Conservation (phyloP, 2,113 vertebrate genomes). For the Ginglymostoma cirratum region DNA sequence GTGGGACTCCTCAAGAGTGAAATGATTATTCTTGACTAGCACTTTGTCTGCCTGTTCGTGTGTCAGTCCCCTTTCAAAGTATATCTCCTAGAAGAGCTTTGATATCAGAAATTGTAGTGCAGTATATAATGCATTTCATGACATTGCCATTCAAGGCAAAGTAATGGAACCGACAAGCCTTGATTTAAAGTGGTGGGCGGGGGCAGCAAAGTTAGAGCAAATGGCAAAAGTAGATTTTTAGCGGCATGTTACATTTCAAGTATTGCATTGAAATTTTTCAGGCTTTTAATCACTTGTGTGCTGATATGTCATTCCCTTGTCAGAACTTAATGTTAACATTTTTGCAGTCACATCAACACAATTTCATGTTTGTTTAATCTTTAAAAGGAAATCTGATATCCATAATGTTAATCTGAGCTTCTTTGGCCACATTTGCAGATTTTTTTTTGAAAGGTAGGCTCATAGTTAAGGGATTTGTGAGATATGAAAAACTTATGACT, state of each 20-base stretch:
- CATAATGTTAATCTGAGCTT: slow-evolving; percentile 2
- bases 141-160: not conserved
- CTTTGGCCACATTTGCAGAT: not conserved
- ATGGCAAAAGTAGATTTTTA: not conserved
- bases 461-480: not conserved
- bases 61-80: not conserved
- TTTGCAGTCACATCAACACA: slow-evolving; percentile 7
- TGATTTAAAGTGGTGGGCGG: not conserved
- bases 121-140: slow-evolving; percentile 7
- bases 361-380: slow-evolving; percentile 12
- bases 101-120: not conserved
- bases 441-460: not conserved
- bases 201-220: not conserved
- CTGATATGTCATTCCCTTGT: not conserved
- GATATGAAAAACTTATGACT: slow-evolving; percentile 30
- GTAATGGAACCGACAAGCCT: not conserved
- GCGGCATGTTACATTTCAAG: not conserved
- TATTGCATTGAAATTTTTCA: not conserved
- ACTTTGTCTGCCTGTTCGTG: not conserved
- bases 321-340: slow-evolving; percentile 25
- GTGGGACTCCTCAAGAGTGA: not conserved
- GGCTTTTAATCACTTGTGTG: not conserved
- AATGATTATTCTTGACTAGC: not conserved
- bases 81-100: not conserved
- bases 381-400: slow-evolving; percentile 11